Percentiles rank a stretch among this genome's conserved stretches.
Evolutionary conservation across 92 coral and sea anemone species (phyloP).

Genomic region (Phymanthus crucifer): DNA sequence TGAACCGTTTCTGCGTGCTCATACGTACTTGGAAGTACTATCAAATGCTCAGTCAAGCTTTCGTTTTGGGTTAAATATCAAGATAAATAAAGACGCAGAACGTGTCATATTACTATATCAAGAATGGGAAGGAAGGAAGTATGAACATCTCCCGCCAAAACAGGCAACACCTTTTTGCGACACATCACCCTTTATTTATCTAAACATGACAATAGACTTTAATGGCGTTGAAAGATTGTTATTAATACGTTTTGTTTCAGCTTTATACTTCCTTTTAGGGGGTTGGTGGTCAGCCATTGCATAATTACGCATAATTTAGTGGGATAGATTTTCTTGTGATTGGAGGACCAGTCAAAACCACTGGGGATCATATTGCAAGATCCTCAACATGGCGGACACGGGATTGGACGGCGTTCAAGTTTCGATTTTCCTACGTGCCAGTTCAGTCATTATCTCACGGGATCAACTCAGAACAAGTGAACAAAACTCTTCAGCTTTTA

Average conservation of each 20-base stretch:
- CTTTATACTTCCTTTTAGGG: slow-evolving; percentile 5
- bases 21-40: background rate
- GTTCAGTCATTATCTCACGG: slow-evolving; percentile 18
- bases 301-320: slow-evolving; percentile 30
- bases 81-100: background rate
- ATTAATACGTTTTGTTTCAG: background rate
- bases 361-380: slow-evolving; percentile 11
- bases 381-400: slow-evolving; percentile 34
- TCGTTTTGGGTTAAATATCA: background rate
- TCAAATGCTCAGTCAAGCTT: slow-evolving; percentile 3
- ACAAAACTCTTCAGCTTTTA: slow-evolving; percentile 16
- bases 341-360: slow-evolving; percentile 10
- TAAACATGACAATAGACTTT: background rate
- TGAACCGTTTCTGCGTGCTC: background rate
- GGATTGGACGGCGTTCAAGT: slow-evolving; percentile 41
- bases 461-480: slow-evolving; percentile 25
- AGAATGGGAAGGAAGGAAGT: background rate
- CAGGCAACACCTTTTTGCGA: background rate
- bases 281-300: background rate
- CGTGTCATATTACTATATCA: background rate
- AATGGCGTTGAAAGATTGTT: background rate
- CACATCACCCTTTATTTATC: background rate
- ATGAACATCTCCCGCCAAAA: background rate
- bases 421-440: slow-evolving; percentile 29
- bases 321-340: background rate